Evolutionary conservation across 2,113 vertebrate species (phyloP).

Genomic region (Baryphthengus martii): DNA sequence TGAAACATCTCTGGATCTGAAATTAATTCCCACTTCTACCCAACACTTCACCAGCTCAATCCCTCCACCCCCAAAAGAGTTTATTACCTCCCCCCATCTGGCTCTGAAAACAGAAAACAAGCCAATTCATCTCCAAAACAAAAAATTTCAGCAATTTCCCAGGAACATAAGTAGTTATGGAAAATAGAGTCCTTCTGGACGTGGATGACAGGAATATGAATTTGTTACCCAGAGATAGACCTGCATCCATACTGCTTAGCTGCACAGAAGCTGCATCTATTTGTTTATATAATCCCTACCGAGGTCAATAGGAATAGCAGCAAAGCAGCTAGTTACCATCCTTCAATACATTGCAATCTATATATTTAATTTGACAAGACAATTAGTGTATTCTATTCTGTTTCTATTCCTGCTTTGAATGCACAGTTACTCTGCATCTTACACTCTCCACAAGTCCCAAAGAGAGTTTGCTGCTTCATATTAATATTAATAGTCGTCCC

Average conservation of each 20-base stretch:
- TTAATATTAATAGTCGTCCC: not conserved
- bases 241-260: not conserved
- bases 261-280: not conserved
- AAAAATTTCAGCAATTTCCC: not conserved
- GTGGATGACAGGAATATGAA: not conserved
- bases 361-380: not conserved
- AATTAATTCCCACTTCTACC: conserved; percentile 21
- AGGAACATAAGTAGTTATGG: not conserved
- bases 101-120: not conserved
- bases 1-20: not conserved
- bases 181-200: not conserved
- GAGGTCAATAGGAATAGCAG: not conserved
- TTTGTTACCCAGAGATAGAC: not conserved
- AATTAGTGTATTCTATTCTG: not conserved
- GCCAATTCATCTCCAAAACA: fast-evolving
- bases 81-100: not conserved
- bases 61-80: not conserved
- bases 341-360: not conserved
- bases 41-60: not conserved
- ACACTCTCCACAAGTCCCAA: not conserved
- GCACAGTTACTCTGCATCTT: not conserved
- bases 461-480: not conserved
- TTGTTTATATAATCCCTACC: not conserved
- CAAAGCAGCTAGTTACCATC: not conserved
- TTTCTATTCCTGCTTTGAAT: not conserved